Evolutionary conservation across 2,797 vertebrate genomes (phyloP).

Genomic region (Malacoctenus gilli): DNA sequence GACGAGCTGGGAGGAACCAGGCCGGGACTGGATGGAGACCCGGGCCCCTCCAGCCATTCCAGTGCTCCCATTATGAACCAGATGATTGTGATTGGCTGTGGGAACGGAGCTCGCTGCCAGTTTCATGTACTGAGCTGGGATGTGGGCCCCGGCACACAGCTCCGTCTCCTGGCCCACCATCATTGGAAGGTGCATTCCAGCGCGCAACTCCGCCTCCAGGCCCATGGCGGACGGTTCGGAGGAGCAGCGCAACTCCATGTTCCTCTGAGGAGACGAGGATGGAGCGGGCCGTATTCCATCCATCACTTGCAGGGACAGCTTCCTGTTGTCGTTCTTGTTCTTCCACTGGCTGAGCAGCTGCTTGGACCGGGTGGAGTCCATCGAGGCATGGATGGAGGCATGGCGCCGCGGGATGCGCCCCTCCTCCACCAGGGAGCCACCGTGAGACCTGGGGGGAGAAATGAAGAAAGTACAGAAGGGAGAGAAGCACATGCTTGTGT

Average conservation of each 20-base stretch:
- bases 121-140: constrained; percentile 78
- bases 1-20: constrained; percentile 93
- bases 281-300: constrained; percentile 83
- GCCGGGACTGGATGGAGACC: constrained; percentile 91
- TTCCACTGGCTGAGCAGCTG: constrained; percentile 97
- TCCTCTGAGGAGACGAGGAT: constrained; percentile 88
- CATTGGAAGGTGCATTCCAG: constrained; percentile 71
- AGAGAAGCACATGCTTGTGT: too few species aligned
- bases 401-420: constrained; percentile 86
- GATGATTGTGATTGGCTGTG: constrained; percentile 82
- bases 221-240: constrained; percentile 90
- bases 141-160: constrained; percentile 69
- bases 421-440: constrained; percentile 86
- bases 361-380: constrained; percentile 94
- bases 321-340: constrained; percentile 92
- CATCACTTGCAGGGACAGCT: constrained; percentile 91
- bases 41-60: constrained; percentile 86
- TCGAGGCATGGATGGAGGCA: constrained; percentile 90
- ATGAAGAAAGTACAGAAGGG: too few species aligned
- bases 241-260: constrained; percentile 89
- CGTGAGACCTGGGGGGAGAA: constrained; percentile 65
- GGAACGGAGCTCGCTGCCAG: constrained; percentile 81
- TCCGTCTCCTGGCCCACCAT: constrained; percentile 80
- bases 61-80: constrained; percentile 65
- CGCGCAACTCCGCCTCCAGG: constrained; percentile 76